Base-by-base conservation (phyloP, 2,888 invertebrate genomes). In the Phasia obesa region DNA sequence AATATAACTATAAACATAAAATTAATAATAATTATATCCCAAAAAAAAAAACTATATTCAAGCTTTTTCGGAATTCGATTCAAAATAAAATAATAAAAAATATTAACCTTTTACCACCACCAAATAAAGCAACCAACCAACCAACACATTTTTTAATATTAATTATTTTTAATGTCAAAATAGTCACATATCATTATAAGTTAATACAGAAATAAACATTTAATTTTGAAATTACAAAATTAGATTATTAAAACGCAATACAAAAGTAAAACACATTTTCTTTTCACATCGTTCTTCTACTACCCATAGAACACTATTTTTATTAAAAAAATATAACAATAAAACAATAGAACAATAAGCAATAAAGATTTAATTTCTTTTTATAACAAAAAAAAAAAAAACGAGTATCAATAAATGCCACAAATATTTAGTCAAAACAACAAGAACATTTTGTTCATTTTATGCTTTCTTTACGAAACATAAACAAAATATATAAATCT, bases 371-470 rank as follows among this genome's bases (percentile, higher is more conserved):
- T 65, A 27, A 23, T 74, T 71, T 71, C 15, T 57, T 42, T 64
- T 64, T 21, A 60, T 53, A 5, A 35, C 23, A 15, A 71, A n/a
- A 13, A 42, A 42, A 42, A 5, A 55, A 27, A 19, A 62, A 21
- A 51, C 19, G 13, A 19, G 38, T 11, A 55, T 27, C 35, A 35
- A 75, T 23, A 35, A 19, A 59, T 38, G 27, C 55, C 59, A 69
- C 73, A 82, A 78, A 62, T 23, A 64, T 49, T 82, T 69, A 74
- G 64, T 78, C 74, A 65, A 65, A 70, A 49, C 51, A 51, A 21
- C 21, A 53, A 31, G 15, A 42, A 38, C 7, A 17, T 47, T 76
- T 17, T 60, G 44, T 53, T 42, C 31, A 21, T 19, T 55, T 75
- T 60, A 47, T 64, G 19, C 44, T 64, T 44, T 53, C 21, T 23